Evolutionary conservation across 2,113 vertebrate species (phyloP).

Genomic region (Protobothrops mucrosquamatus): DNA sequence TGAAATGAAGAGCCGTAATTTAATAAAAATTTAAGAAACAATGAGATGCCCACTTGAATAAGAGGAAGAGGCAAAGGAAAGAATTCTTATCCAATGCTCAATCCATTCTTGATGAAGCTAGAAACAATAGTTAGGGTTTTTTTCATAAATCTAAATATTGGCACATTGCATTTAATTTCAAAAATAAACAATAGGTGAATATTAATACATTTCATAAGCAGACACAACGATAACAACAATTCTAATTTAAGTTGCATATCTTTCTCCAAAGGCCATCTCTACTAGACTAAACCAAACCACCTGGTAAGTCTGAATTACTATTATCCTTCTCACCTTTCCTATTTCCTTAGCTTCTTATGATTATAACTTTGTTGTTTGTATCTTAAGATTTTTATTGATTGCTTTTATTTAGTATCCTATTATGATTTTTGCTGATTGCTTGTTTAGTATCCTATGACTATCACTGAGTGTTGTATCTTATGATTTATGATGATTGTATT

Average conservation of each 20-base stretch:
- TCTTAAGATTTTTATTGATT: not conserved
- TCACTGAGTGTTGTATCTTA: not conserved
- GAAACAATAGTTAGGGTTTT: not conserved
- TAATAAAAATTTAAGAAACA: not conserved
- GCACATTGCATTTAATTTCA: not conserved
- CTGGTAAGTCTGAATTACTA: not conserved
- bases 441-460: not conserved
- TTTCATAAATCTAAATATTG: not conserved
- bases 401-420: not conserved
- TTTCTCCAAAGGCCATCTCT: not conserved
- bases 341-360: not conserved
- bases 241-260: not conserved
- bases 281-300: not conserved
- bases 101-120: not conserved
- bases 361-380: not conserved
- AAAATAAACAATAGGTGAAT: not conserved
- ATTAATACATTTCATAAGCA: not conserved
- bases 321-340: not conserved
- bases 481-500: not conserved
- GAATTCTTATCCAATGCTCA: not conserved
- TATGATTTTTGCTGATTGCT: not conserved
- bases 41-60: not conserved
- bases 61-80: not conserved
- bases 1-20: not conserved
- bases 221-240: not conserved